These are phyloP conservation scores for Sesia bembeciformis DNA, from an alignment of 2,888 invertebrate genomes.

Conservation along the genomic window DNA sequence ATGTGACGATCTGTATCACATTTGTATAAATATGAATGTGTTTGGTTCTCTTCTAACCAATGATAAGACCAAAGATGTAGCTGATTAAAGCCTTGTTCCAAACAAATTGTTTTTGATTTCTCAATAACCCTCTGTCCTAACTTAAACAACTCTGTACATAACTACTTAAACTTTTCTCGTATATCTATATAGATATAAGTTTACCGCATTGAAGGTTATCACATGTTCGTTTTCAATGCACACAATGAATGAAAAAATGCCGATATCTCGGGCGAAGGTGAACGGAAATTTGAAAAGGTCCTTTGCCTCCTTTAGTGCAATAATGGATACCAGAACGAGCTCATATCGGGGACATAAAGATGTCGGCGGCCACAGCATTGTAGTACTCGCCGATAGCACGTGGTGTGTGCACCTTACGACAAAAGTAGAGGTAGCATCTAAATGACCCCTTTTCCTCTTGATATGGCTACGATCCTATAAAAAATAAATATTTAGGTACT, in stretches of 20 bases:
- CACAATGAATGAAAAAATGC: no score
- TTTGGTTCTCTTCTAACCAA: conserved; percentile 70
- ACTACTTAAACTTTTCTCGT: no score
- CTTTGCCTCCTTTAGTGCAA: conserved; percentile 15
- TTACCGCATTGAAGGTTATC: no score
- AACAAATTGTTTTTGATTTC: conserved; percentile 11
- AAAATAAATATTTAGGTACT: no score
- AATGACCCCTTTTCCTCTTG: not conserved
- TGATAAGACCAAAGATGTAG: conserved; percentile 81
- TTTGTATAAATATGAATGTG: conserved; percentile 36
- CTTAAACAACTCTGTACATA: no score
- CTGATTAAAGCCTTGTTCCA: conserved; percentile 68
- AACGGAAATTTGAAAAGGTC: conserved; percentile 51
- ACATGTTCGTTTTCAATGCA: no score
- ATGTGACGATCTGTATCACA: conserved; percentile 18
- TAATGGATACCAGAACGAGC: conserved; percentile 27
- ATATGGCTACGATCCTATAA: not conserved
- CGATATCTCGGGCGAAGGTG: conserved; percentile 14
- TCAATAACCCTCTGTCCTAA: no score
- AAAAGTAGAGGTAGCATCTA: not conserved
- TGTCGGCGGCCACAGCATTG: conserved; percentile 30
- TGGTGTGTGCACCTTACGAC: conserved; percentile 13
- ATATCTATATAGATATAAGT: no score
- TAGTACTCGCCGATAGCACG: conserved; percentile 29
- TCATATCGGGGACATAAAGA: conserved; percentile 39